phyloP scores from a whole-genome alignment of 1,140 invertebrate species.

The Drosophila triauraria region DNA sequence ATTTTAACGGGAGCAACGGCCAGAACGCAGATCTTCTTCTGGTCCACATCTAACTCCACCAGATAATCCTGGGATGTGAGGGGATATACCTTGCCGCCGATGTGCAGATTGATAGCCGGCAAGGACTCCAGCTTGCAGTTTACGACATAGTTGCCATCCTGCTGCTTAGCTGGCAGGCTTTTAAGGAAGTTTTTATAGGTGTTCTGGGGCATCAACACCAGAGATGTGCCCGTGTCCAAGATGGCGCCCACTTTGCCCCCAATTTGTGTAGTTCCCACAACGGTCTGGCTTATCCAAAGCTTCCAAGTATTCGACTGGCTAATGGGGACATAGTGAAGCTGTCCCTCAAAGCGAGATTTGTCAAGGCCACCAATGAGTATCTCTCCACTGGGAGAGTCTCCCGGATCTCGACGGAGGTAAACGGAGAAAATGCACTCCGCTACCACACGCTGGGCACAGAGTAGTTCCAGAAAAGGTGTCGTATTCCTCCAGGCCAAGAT shows the following conservation, averaged over 20 bases:
- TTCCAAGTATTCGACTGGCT: constrained; percentile 67
- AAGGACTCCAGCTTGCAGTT: constrained; percentile 17
- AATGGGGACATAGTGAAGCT: constrained; percentile 70
- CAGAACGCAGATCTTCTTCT: constrained; percentile 12
- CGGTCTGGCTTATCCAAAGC: constrained; percentile 54
- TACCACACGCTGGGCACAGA: constrained; percentile 93
- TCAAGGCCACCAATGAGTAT: constrained; percentile 68
- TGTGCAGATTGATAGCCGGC: constrained; percentile 36
- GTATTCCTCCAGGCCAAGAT: constrained; percentile 95
- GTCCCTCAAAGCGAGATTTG: constrained; percentile 41
- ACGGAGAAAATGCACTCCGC: constrained; percentile 95
- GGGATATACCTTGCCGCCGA: constrained; percentile 32
- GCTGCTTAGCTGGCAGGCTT: constrained; percentile 1
- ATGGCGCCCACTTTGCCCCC: constrained; percentile 87
- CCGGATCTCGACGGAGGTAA: constrained; percentile 90
- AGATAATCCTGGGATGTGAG: constrained; percentile 45
- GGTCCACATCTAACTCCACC: background rate
- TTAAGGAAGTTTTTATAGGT: constrained; percentile 65
- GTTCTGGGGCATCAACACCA: constrained; percentile 89
- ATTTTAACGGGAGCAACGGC: constrained; percentile 32
- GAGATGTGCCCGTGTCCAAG: constrained; percentile 91
- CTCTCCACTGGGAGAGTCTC: constrained; percentile 80
- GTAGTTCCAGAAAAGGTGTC: constrained; percentile 96
- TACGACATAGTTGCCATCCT: constrained; percentile 7
- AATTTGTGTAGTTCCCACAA: constrained; percentile 30